A percentile compares a stretch with the other conserved stretches of the same genome.
phyloP scores from a whole-genome alignment of 2,888 invertebrate species.

The Calameuta idolon region DNA sequence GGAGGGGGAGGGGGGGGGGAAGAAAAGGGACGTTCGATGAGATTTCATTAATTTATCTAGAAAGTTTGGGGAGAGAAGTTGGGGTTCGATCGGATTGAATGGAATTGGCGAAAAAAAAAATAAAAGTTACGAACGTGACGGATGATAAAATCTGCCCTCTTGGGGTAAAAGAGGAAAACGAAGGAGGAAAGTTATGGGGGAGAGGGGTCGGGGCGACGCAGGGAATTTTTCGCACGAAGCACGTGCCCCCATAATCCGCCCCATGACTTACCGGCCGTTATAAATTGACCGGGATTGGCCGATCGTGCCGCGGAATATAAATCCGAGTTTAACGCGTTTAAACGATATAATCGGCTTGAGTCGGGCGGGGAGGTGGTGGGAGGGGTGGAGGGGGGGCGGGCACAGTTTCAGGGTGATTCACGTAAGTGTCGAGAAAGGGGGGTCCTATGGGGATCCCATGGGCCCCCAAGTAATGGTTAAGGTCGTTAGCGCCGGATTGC shows the following conservation, averaged over 20 bases:
- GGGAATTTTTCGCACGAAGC: neutral
- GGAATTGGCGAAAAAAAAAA: too few species aligned
- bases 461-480: too few species aligned
- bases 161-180: neutral
- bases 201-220: too few species aligned
- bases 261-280: constrained; percentile 6
- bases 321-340: constrained; percentile 12
- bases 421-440: neutral
- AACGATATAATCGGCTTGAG: neutral
- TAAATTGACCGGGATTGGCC: neutral
- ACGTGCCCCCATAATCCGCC: constrained; percentile 11
- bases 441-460: too few species aligned
- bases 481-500: too few species aligned
- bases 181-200: neutral
- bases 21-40: too few species aligned
- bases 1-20: too few species aligned
- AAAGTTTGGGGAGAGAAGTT: too few species aligned
- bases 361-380: neutral
- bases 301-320: constrained; percentile 24
- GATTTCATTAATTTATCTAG: too few species aligned
- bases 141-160: too few species aligned
- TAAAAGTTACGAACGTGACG: too few species aligned
- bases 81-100: too few species aligned
- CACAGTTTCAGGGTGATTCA: neutral
- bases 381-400: neutral